A percentile compares a stretch with the other conserved stretches of the same genome.
These are phyloP conservation scores for Sarcoramphus papa DNA, from an alignment of 2,797 vertebrate genomes.

Conservation along the genomic window DNA sequence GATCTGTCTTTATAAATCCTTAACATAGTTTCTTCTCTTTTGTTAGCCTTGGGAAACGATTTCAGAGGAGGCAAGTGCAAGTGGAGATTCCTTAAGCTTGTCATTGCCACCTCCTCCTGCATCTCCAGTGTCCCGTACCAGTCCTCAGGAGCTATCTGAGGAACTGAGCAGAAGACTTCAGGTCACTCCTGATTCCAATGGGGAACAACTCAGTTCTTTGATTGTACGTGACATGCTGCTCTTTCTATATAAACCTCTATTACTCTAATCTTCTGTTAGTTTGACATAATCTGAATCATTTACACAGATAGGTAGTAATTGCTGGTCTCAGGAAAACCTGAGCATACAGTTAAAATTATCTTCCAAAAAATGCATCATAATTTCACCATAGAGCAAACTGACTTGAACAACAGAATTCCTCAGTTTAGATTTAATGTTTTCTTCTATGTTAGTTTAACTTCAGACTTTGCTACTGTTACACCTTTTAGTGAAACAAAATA, in stretches of 20 bases:
- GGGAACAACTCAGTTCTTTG: constrained; percentile 84
- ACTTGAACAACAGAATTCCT: neutral
- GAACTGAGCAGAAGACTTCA: constrained; percentile 87
- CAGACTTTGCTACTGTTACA: neutral
- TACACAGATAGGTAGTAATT: neutral
- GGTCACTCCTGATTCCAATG: constrained; percentile 83
- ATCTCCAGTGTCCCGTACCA: constrained; percentile 79
- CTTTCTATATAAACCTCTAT: neutral
- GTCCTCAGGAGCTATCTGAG: constrained; percentile 89
- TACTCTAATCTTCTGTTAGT: neutral
- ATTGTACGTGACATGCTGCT: constrained; percentile 66
- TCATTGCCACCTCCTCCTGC: constrained; percentile 82
- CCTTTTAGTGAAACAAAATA: neutral
- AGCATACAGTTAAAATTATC: neutral
- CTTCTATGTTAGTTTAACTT: neutral
- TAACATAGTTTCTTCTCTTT: neutral
- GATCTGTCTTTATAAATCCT: neutral
- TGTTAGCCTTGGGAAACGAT: constrained; percentile 94
- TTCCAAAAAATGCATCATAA: neutral
- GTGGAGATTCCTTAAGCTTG: constrained; percentile 78
- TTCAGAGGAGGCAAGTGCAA: constrained; percentile 84
- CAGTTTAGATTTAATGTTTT: neutral
- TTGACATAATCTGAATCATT: neutral
- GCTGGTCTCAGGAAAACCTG: neutral
- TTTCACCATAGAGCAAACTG: neutral